These are phyloP conservation scores for Rhinoptilus africanus DNA, from an alignment of 2,113 vertebrate species.

Conservation along the genomic window DNA sequence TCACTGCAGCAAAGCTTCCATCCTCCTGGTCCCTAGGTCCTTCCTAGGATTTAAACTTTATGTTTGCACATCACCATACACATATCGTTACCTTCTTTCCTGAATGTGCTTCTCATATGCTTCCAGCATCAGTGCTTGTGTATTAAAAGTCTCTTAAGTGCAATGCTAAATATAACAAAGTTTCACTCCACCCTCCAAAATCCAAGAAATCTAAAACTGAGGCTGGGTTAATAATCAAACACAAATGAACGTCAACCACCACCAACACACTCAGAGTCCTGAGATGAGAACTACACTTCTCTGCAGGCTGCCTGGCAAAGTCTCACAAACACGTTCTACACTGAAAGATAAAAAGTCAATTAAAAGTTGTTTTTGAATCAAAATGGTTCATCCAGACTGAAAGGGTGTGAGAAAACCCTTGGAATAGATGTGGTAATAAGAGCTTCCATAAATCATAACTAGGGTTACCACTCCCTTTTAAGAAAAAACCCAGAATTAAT, in stretches of 20 bases:
- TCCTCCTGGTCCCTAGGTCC: background rate
- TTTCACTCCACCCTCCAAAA: background rate
- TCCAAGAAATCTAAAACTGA: background rate
- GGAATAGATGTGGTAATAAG: background rate
- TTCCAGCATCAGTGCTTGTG: background rate
- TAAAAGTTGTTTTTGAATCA: conserved; percentile 1
- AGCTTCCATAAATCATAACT: background rate
- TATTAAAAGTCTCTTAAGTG: background rate
- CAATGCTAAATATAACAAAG: background rate
- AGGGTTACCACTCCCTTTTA: background rate
- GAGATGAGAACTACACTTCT: background rate
- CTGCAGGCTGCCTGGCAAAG: background rate
- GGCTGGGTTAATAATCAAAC: background rate
- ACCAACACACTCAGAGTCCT: background rate
- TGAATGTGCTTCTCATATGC: background rate
- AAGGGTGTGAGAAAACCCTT: conserved; percentile 28
- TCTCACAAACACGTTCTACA: background rate
- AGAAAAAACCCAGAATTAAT: background rate
- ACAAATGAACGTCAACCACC: background rate
- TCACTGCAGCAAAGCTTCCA: background rate
- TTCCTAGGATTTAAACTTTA: background rate
- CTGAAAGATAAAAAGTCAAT: conserved; percentile 1
- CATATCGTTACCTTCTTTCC: background rate
- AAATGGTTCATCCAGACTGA: conserved; percentile 2
- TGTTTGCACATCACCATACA: background rate